phyloP scores from a whole-genome alignment of 2,797 vertebrate genomes.

The Moxostoma hubbsi region DNA sequence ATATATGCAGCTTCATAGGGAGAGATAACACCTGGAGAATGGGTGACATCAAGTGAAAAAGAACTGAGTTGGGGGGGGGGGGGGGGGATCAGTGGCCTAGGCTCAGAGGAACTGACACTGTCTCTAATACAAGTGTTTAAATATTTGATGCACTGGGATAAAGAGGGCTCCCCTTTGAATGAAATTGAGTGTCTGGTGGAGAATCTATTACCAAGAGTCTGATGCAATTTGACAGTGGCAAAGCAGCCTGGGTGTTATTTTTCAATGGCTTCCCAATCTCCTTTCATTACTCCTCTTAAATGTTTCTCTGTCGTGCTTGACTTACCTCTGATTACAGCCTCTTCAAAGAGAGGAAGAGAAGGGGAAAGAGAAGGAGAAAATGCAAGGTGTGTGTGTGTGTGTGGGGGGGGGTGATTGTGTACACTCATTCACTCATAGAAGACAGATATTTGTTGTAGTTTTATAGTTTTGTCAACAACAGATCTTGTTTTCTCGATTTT shows the following conservation, averaged over 20 bases:
- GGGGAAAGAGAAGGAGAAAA: constrained; percentile 5
- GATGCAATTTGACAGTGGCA: constrained; percentile 88
- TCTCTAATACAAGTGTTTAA: constrained; percentile 89
- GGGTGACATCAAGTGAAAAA: constrained; percentile 59
- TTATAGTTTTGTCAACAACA: constrained; percentile 37
- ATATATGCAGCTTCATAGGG: constrained; percentile 41
- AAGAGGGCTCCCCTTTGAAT: constrained; percentile 91
- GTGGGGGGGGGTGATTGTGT: neutral
- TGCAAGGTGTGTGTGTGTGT: neutral
- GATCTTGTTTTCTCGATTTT: neutral
- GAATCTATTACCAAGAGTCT: constrained; percentile 92
- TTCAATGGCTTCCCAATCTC: constrained; percentile 90
- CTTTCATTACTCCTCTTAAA: constrained; percentile 89
- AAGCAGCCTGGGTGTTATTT: constrained; percentile 89
- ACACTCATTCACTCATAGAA: constrained; percentile 41
- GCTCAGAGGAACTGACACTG: constrained; percentile 67
- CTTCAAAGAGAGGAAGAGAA: constrained; percentile 52
- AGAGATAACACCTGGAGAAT: constrained; percentile 50
- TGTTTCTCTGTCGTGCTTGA: constrained; percentile 91
- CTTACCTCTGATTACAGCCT: constrained; percentile 89
- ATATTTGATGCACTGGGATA: constrained; percentile 92
- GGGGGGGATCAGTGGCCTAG: constrained; percentile 69
- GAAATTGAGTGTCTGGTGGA: constrained; percentile 91
- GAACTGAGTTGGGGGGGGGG: constrained; percentile 33
- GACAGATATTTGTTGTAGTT: constrained; percentile 25